Percentiles rank a stretch among this genome's conserved stretches.
Conservation (phyloP, 2,888 invertebrate species). For the Amblyjoppa proteus region DNA sequence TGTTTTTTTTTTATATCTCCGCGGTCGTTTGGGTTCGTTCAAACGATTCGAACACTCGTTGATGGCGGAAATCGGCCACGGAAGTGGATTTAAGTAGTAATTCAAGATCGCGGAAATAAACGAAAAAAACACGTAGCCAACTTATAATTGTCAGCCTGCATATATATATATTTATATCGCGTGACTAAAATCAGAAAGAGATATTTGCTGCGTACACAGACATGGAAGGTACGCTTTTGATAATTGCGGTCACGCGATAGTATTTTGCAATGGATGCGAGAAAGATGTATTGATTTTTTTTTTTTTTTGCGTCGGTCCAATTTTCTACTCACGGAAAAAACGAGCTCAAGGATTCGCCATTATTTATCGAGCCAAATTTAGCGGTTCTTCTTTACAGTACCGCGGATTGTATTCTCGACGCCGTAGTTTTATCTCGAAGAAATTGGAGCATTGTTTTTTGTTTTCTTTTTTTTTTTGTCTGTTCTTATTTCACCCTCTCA, state of each 20-base stretch:
- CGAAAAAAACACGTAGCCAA: no score
- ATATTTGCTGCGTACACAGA: neutral
- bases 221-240: neutral
- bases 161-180: constrained; percentile 32
- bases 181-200: neutral
- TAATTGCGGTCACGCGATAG: neutral
- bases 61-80: no score
- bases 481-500: neutral
- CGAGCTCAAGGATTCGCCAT: constrained; percentile 12
- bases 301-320: constrained; percentile 22
- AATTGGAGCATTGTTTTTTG: neutral
- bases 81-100: no score
- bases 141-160: neutral
- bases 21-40: neutral
- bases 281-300: neutral
- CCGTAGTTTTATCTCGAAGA: neutral
- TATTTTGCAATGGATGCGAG: constrained; percentile 46
- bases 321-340: constrained; percentile 24
- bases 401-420: neutral
- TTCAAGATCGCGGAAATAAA: no score
- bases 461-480: neutral
- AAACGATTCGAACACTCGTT: no score
- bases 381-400: neutral
- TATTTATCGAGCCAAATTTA: neutral
- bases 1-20: neutral